Conservation (phyloP, 2,797 vertebrate genomes). For the Oryzias sinensis region DNA sequence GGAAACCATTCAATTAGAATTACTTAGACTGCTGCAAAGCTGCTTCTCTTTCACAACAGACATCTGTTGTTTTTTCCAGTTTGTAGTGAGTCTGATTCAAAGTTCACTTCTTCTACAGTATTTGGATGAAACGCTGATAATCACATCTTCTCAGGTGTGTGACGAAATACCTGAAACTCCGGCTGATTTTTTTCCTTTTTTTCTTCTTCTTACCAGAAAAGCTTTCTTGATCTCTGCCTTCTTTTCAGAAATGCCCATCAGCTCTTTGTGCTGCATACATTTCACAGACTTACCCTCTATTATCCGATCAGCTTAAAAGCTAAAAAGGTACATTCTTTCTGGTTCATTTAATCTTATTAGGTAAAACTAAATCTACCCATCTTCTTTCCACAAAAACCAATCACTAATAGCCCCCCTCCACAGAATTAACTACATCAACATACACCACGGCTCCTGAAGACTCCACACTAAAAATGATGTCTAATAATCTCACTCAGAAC, state of each 20-base stretch:
- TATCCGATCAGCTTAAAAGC: constrained; percentile 21
- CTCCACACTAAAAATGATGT: no score
- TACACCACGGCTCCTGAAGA: constrained; percentile 11
- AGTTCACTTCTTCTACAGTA: constrained; percentile 4
- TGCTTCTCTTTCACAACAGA: no score
- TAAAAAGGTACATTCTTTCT: constrained; percentile 13
- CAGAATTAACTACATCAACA: constrained; percentile 30
- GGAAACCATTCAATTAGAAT: no score
- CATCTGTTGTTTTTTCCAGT: neutral
- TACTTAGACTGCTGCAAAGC: no score
- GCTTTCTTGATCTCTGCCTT: constrained; percentile 4
- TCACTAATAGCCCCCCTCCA: constrained; percentile 12
- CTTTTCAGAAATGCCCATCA: constrained; percentile 5
- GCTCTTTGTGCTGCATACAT: constrained; percentile 10
- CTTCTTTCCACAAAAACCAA: constrained; percentile 16
- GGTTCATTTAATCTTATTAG: constrained; percentile 48
- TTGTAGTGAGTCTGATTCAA: neutral
- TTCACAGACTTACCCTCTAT: constrained; percentile 10
- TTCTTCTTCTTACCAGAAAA: neutral
- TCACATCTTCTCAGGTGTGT: neutral
- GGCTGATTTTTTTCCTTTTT: constrained; percentile 1
- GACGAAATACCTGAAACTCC: neutral
- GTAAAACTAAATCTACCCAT: constrained; percentile 28
- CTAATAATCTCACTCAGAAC: no score
- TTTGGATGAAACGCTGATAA: constrained; percentile 3